A percentile compares a stretch with the other conserved stretches of the same genome.
Evolutionary conservation across 2,113 vertebrate species (phyloP).

Genomic region (Cynopterus brachyotis): DNA sequence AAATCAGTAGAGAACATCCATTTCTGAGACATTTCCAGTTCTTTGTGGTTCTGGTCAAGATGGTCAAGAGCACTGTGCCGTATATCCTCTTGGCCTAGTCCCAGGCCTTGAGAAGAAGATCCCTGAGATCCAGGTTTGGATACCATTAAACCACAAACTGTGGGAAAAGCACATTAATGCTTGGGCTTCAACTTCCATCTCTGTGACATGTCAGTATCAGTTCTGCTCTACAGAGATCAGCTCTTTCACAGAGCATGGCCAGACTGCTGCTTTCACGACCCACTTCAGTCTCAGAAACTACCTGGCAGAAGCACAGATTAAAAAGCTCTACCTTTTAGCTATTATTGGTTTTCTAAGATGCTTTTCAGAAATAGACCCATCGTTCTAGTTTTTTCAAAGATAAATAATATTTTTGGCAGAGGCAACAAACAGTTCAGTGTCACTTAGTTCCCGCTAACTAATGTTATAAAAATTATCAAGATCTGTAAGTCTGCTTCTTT

Average conservation of each 20-base stretch:
- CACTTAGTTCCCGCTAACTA: neutral
- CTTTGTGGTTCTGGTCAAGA: conserved; percentile 73
- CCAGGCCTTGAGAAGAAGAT: conserved; percentile 39
- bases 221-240: neutral
- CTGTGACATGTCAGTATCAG: neutral
- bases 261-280: neutral
- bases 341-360: neutral
- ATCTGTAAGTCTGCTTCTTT: neutral
- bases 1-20: conserved; percentile 68
- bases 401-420: neutral
- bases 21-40: conserved; percentile 70
- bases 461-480: neutral
- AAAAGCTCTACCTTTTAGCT: neutral
- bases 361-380: neutral
- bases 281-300: neutral
- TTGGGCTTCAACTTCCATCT: conserved; percentile 12
- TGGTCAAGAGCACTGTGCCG: conserved; percentile 6
- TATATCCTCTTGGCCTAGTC: conserved; percentile 27
- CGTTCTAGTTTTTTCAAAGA: neutral
- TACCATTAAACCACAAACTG: conserved; percentile 39
- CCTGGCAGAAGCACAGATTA: neutral
- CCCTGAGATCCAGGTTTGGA: conserved; percentile 3
- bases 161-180: neutral
- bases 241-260: fast-evolving
- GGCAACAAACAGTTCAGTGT: neutral